Conservation (phyloP, 2,113 vertebrate genomes). For the Isichthys henryi region DNA sequence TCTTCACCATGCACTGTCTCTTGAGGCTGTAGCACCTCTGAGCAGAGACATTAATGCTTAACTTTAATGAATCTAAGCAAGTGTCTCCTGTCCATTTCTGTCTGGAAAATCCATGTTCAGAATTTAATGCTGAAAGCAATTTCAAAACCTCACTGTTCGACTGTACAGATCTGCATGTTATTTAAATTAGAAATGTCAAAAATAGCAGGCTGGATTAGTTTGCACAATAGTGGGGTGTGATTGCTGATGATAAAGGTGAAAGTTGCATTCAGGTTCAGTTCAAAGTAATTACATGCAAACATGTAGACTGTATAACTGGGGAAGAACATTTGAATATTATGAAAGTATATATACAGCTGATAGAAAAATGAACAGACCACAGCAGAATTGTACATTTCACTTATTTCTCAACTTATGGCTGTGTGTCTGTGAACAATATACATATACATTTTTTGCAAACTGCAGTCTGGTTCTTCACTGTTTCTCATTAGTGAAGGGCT, state of each 20-base stretch:
- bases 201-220: background rate
- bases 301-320: background rate
- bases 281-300: background rate
- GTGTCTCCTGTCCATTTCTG: background rate
- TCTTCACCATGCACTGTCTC: background rate
- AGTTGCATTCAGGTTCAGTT: background rate
- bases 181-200: background rate
- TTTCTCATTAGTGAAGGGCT: no score
- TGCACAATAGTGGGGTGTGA: background rate
- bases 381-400: no score
- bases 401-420: no score
- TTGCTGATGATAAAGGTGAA: background rate
- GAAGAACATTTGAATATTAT: background rate
- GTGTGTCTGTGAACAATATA: no score
- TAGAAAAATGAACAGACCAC: no score
- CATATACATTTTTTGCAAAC: no score
- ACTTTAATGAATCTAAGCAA: background rate
- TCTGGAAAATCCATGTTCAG: background rate
- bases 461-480: no score
- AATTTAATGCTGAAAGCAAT: background rate
- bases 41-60: constrained; percentile 5
- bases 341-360: background rate
- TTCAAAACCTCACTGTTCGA: background rate
- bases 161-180: background rate
- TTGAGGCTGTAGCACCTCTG: background rate